Percentiles rank a stretch among this genome's conserved stretches.
These are phyloP conservation scores for Peribatodes rhomboidaria DNA, from an alignment of 2,888 invertebrate genomes.

Conservation along the genomic window DNA sequence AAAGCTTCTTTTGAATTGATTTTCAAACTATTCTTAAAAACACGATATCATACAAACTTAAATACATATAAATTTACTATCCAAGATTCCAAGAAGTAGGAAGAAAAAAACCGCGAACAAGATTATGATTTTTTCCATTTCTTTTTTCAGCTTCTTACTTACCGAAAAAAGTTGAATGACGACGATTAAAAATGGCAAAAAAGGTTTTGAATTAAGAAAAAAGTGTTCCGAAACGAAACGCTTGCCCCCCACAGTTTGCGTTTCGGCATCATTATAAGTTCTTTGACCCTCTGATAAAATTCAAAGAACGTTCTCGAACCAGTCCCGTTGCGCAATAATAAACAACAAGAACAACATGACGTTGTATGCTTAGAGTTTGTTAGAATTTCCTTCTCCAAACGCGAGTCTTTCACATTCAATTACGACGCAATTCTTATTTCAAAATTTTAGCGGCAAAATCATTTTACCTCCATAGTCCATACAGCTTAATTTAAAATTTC, in stretches of 20 bases:
- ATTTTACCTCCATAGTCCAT: no score
- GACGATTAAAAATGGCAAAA: slow-evolving; percentile 10
- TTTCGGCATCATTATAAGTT: slow-evolving; percentile 51
- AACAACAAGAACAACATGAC: slow-evolving; percentile 37
- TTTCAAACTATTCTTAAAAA: no score
- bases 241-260: slow-evolving; percentile 49
- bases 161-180: slow-evolving; percentile 8
- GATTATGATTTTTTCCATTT: background rate
- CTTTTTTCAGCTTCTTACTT: background rate
- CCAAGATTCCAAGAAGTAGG: no score
- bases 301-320: slow-evolving; percentile 49
- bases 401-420: no score
- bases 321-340: slow-evolving; percentile 64
- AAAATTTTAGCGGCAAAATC: no score
- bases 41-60: no score
- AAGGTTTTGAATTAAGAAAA: slow-evolving; percentile 8
- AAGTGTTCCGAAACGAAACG: slow-evolving; percentile 30
- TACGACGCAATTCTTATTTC: no score
- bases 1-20: no score
- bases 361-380: slow-evolving; percentile 8
- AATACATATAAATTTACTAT: no score
- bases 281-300: slow-evolving; percentile 57
- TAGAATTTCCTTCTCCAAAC: no score
- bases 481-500: no score
- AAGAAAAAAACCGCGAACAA: background rate